Evolutionary conservation across 2,888 invertebrate species (phyloP).

Genomic region (Nephrotoma appendiculata): DNA sequence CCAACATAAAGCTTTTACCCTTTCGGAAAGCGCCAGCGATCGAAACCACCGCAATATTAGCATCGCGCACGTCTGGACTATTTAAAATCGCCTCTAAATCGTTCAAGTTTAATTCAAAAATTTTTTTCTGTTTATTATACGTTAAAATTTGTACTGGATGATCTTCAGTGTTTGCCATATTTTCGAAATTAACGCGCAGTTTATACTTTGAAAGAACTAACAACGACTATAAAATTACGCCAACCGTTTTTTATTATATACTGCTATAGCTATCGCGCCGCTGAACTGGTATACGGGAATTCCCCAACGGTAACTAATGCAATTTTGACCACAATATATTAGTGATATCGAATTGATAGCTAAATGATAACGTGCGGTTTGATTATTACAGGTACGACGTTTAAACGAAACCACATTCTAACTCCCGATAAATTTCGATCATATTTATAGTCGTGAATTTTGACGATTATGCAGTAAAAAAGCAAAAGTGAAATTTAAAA

Average conservation of each 20-base stretch:
- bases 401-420: not conserved
- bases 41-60: slow-evolving; percentile 7
- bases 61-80: slow-evolving; percentile 4
- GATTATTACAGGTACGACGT: not conserved
- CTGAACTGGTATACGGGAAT: not conserved
- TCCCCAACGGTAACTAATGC: not conserved
- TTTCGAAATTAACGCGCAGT: too few species aligned
- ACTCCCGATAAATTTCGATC: not conserved
- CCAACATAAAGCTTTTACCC: slow-evolving; percentile 9
- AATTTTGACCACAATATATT: not conserved
- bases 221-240: not conserved
- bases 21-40: slow-evolving; percentile 9
- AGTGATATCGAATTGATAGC: not conserved
- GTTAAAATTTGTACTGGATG: not conserved
- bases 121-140: not conserved
- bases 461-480: not conserved
- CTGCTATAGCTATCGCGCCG: not conserved
- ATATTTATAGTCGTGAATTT: not conserved
- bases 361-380: not conserved
- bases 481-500: not conserved
- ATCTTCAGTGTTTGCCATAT: not conserved
- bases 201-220: not conserved
- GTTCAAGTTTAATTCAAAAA: not conserved
- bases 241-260: not conserved
- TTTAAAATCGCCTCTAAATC: slow-evolving; percentile 1